Evolutionary conservation across 2,888 invertebrate species (phyloP).

Genomic region (Himalopsyche japonica): DNA sequence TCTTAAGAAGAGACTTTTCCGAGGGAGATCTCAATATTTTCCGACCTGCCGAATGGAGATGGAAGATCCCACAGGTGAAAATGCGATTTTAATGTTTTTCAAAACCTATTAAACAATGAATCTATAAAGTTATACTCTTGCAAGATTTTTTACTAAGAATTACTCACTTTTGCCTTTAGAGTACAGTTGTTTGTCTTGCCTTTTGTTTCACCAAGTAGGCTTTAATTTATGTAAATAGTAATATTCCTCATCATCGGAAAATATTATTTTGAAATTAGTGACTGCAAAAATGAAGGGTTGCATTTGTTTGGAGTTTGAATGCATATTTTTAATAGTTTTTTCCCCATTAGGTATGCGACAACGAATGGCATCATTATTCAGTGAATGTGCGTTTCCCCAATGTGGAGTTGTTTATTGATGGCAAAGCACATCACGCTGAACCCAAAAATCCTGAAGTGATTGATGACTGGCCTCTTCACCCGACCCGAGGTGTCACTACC

Average conservation of each 20-base stretch:
- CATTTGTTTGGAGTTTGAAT: too few relatives aligned
- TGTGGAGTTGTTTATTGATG: constrained; percentile 87
- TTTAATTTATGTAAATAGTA: too few relatives aligned
- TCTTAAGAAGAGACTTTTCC: constrained; percentile 87
- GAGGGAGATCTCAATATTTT: constrained; percentile 92
- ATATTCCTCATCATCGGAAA: too few relatives aligned
- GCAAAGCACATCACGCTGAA: constrained; percentile 54
- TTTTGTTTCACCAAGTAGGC: too few relatives aligned
- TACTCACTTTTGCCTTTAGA: too few relatives aligned
- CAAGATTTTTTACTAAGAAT: too few relatives aligned
- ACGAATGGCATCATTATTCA: constrained; percentile 98
- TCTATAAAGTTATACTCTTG: too few relatives aligned
- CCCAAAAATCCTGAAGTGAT: constrained; percentile 91
- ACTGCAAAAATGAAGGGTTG: too few relatives aligned
- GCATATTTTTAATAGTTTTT: too few relatives aligned
- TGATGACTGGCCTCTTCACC: constrained; percentile 98
- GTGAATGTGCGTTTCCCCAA: constrained; percentile 91
- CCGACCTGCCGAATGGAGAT: constrained; percentile 98
- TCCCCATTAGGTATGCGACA: constrained; percentile 79
- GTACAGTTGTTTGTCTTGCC: too few relatives aligned
- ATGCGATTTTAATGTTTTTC: background rate
- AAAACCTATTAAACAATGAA: too few relatives aligned
- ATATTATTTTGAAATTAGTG: too few relatives aligned
- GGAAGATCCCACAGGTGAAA: constrained; percentile 87
- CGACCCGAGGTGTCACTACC: constrained; percentile 91